Percentiles rank a stretch among this genome's conserved stretches.
Conservation (phyloP, 2,797 vertebrate species). For the Adelosebastes latens region DNA sequence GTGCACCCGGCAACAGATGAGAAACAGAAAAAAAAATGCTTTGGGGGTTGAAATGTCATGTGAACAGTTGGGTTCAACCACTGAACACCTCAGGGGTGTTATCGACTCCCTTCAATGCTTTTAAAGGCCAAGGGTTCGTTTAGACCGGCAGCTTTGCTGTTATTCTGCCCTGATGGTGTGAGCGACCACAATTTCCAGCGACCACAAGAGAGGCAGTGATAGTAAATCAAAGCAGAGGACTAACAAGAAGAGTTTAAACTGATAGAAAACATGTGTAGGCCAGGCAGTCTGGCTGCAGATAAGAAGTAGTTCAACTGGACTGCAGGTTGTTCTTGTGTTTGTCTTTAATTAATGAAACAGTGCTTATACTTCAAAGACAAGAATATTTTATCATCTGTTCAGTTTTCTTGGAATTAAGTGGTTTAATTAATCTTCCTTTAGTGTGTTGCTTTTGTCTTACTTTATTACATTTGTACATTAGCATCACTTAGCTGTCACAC, state of each 20-base stretch:
- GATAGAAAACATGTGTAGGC: slow-evolving; percentile 31
- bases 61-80: slow-evolving; percentile 83
- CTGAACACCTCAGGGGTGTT: slow-evolving; percentile 82
- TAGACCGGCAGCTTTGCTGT: slow-evolving; percentile 61
- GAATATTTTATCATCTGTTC: not conserved
- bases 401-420: not conserved
- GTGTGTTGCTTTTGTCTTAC: not conserved
- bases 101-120: slow-evolving; percentile 81
- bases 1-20: slow-evolving; percentile 75
- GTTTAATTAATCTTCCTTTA: not conserved
- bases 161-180: slow-evolving; percentile 58
- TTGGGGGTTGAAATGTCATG: slow-evolving; percentile 84
- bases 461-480: slow-evolving; percentile 1
- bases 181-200: slow-evolving; percentile 68
- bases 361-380: not conserved
- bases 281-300: slow-evolving; percentile 23
- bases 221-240: slow-evolving; percentile 53
- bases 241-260: slow-evolving; percentile 40
- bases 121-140: slow-evolving; percentile 80
- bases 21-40: slow-evolving; percentile 71
- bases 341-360: not conserved
- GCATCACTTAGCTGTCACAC: not conserved
- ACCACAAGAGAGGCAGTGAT: slow-evolving; percentile 55
- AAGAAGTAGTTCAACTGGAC: slow-evolving; percentile 10
- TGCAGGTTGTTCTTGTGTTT: not conserved